Evolutionary conservation across 2,888 invertebrate genomes (phyloP), one percentile per base, ranked within the genome.

Genomic region (Drosophila affinis): DNA sequence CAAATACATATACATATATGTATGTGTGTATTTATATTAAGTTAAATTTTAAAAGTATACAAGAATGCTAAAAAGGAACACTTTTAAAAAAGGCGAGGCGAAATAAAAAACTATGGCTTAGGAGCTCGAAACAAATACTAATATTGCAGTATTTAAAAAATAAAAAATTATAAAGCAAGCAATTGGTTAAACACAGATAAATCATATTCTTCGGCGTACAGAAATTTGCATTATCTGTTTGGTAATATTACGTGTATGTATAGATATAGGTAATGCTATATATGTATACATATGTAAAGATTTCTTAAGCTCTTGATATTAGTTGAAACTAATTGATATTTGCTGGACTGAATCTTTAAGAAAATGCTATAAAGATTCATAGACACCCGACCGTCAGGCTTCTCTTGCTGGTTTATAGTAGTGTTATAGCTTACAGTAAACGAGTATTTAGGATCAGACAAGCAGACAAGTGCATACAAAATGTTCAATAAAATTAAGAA

Each of bases 401-500:
- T 39, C 39, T 39, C 39, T 39, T 39, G 14, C 7, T n/a, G n/a
- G 6, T 39, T 39, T 39, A 39, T 12, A n/a, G 6, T n/a, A 39
- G n/a, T 12, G 34, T 34, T 34, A 34, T 34, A 34, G 12, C 5
- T 34, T 34, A 34, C 34, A 34, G 12, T 34, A 12, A 12, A 34
- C 4, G 4, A 12, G 12, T 34, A 34, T 34, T 34, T 5, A 34
- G 5, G 34, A 34, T 34, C 34, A 34, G 34, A 34, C 34, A 34
- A 34, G 39, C 39, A 39, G 39, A 39, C 39, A n/a, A 39, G 14
- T n/a, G 39, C n/a, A 39, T 21, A 21, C 21, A 21, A 21, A 21
- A 21, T 21, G 21, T 21, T 21, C 21, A 21, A 64, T 69, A 60
- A 68, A 68, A 60, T 56, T 61, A 56, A 68, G 69, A 83, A 74